Evolutionary conservation across 1,140 invertebrate genomes (phyloP).

Genomic region (Paraescarpia echinospica): DNA sequence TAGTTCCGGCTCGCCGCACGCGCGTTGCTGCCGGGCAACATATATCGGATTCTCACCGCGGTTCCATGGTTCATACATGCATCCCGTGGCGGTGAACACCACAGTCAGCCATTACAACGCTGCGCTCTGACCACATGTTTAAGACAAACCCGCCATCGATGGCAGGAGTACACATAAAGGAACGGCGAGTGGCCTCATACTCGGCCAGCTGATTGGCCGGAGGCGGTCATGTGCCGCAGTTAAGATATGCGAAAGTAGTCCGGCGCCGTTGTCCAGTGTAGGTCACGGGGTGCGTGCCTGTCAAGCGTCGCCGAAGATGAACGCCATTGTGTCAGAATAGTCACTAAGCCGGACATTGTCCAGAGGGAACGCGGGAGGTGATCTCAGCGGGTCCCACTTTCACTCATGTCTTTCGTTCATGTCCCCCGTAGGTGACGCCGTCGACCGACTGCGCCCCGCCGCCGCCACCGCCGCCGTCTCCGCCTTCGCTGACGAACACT

Average conservation of each 20-base stretch:
- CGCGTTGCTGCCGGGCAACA: not conserved
- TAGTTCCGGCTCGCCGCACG: not conserved
- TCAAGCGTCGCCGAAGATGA: not conserved
- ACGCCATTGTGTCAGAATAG: not conserved
- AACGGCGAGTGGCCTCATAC: not conserved
- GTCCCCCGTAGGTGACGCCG: not conserved
- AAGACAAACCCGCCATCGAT: not conserved
- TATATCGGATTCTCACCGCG: not conserved
- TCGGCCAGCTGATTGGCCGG: not conserved
- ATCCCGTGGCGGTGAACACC: not conserved
- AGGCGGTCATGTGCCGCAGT: not conserved
- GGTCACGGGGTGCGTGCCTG: not conserved
- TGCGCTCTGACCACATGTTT: not conserved
- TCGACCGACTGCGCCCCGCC: not conserved
- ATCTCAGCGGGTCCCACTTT: not conserved
- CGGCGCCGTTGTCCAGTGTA: not conserved
- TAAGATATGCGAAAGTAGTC: slow-evolving; percentile 5
- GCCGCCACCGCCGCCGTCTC: too few relatives aligned
- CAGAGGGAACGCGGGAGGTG: not conserved
- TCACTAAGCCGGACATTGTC: not conserved
- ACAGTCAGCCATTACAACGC: not conserved
- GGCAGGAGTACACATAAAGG: not conserved
- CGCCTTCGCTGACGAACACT: not conserved
- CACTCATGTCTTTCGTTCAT: not conserved
- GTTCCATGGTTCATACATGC: not conserved